Percentiles rank a stretch among this genome's conserved stretches.
phyloP scores from a whole-genome alignment of 2,113 vertebrate species.

The Aptenodytes patagonicus region DNA sequence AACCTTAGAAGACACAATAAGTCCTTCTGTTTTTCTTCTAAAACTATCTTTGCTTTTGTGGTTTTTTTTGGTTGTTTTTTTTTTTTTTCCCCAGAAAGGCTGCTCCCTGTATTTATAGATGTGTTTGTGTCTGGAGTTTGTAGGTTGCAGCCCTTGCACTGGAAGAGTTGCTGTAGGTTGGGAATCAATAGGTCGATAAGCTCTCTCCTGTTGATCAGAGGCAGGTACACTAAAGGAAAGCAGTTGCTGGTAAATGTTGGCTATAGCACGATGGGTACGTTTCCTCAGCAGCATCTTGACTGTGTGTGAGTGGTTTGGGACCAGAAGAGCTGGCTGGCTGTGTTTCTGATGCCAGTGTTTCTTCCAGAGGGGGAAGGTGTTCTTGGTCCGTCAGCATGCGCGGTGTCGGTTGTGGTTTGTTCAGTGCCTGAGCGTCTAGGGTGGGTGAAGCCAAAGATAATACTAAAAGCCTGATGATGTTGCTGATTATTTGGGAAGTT shows the following conservation, averaged over 20 bases:
- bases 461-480: neutral
- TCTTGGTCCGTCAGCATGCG: accelerated
- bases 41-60: neutral
- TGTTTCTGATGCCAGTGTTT: neutral
- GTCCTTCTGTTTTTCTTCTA: neutral
- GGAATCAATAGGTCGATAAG: neutral
- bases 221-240: neutral
- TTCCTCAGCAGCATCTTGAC: neutral
- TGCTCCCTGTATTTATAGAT: neutral
- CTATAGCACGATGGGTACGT: neutral
- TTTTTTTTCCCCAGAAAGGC: accelerated
- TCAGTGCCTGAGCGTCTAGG: neutral
- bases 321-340: neutral
- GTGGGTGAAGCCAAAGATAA: neutral
- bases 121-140: neutral
- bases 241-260: neutral
- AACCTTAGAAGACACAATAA: neutral
- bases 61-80: no score
- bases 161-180: neutral
- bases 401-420: accelerated
- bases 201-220: neutral
- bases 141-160: neutral
- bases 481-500: neutral
- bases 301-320: neutral
- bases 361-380: neutral